phyloP scores from a whole-genome alignment of 2,888 invertebrate genomes.

The Parelbella ahira region DNA sequence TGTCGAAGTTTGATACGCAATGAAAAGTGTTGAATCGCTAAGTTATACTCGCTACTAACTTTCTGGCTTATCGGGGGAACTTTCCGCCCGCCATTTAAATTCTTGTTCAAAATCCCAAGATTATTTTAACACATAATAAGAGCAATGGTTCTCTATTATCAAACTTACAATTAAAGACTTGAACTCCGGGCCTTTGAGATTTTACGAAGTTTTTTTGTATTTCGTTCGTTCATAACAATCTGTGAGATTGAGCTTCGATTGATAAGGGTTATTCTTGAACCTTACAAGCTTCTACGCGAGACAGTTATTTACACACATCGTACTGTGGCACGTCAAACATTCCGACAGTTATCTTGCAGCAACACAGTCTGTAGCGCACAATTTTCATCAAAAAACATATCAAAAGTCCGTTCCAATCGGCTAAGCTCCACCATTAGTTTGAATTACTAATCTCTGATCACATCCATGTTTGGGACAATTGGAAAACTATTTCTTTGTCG shows the following conservation, averaged over 20 bases:
- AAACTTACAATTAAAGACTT: constrained; percentile 3
- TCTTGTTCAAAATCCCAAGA: constrained; percentile 5
- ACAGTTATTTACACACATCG: constrained; percentile 64
- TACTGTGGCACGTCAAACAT: constrained; percentile 35
- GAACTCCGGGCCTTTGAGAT: constrained; percentile 3
- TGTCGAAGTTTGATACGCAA: constrained; percentile 43
- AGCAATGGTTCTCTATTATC: constrained; percentile 6
- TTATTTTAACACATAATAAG: constrained; percentile 4
- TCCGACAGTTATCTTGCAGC: too few relatives aligned
- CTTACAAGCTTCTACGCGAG: constrained; percentile 44
- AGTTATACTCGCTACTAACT: constrained; percentile 24
- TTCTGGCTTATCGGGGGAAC: constrained; percentile 24
- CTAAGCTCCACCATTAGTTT: too few relatives aligned
- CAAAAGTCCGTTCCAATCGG: too few relatives aligned
- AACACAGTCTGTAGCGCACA: too few relatives aligned
- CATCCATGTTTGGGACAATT: too few relatives aligned
- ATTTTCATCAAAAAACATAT: too few relatives aligned
- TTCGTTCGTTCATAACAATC: constrained; percentile 27
- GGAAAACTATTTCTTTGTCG: too few relatives aligned
- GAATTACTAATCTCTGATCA: too few relatives aligned
- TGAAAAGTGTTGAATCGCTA: constrained; percentile 18
- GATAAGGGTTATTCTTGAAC: constrained; percentile 65
- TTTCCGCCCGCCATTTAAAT: constrained; percentile 15
- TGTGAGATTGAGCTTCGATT: constrained; percentile 39
- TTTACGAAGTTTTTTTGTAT: too few relatives aligned